Conservation (phyloP, 2,113 vertebrate genomes). For the Canis aureus region DNA sequence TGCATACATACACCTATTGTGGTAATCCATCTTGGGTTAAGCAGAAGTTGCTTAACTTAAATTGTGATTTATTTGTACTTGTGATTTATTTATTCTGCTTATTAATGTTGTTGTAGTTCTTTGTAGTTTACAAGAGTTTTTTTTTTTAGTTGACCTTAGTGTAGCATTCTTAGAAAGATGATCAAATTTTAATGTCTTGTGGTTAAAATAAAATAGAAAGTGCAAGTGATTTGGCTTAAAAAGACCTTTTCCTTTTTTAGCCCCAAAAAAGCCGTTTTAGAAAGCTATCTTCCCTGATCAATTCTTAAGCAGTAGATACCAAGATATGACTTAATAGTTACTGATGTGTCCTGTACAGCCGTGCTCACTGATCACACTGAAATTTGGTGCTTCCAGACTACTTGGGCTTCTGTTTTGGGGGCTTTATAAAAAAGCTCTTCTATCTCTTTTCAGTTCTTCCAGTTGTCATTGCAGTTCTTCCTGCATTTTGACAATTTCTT, state of each 20-base stretch:
- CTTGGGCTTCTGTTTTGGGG: not conserved
- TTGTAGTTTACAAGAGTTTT: not conserved
- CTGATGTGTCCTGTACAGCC: not conserved
- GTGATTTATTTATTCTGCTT: conserved; percentile 12
- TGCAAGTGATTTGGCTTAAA: not conserved
- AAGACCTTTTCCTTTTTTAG: conserved; percentile 20
- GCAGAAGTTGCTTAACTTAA: not conserved
- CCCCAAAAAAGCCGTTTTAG: not conserved
- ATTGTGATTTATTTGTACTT: not conserved
- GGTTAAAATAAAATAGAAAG: conserved; percentile 44
- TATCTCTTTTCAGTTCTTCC: not conserved
- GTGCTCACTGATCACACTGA: not conserved
- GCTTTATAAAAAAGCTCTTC: not conserved
- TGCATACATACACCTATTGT: not conserved
- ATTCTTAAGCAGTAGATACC: not conserved
- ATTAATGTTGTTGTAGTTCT: not conserved
- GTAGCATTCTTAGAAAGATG: conserved; percentile 20
- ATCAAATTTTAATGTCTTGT: not conserved
- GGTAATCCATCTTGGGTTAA: not conserved
- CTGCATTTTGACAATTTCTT: not conserved
- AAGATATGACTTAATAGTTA: not conserved
- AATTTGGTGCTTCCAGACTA: not conserved
- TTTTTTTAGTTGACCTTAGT: not conserved
- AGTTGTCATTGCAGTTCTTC: not conserved
- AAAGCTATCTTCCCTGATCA: not conserved